A percentile compares a stretch with the other conserved stretches of the same genome.
phyloP scores from a whole-genome alignment of 64 coral and sea anemone species.

The Porites lutea region DNA sequence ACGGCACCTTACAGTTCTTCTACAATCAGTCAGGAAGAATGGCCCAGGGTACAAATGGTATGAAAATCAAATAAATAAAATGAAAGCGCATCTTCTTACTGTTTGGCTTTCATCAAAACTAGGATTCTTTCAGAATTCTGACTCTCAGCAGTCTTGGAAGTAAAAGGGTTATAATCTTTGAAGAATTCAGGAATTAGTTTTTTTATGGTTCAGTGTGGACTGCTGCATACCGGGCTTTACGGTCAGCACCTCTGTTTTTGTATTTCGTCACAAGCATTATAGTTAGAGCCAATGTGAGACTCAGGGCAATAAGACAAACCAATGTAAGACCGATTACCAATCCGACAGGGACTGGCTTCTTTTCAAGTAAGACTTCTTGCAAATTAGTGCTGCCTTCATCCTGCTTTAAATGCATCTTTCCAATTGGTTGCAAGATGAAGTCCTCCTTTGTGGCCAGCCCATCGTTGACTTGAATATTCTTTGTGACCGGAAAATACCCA shows the following conservation, averaged over 20 bases:
- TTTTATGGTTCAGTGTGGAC: conserved; percentile 42
- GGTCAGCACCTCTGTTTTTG: background rate
- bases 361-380: conserved; percentile 60
- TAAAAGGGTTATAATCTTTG: background rate
- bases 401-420: background rate
- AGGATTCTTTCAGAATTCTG: too few species aligned
- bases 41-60: too few species aligned
- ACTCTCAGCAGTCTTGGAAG: too few species aligned
- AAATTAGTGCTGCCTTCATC: conserved; percentile 5
- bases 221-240: conserved; percentile 12
- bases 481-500: conserved; percentile 59
- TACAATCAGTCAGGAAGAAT: too few species aligned
- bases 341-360: conserved; percentile 56
- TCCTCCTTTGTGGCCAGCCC: conserved; percentile 5
- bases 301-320: conserved; percentile 73
- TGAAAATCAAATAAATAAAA: too few species aligned
- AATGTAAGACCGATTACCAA: conserved; percentile 75
- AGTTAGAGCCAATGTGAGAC: conserved; percentile 65
- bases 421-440: conserved; percentile 27
- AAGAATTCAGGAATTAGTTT: background rate
- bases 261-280: conserved; percentile 74
- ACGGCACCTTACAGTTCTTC: too few species aligned
- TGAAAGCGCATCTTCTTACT: too few species aligned
- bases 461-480: conserved; percentile 17
- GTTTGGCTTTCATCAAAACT: too few species aligned